These are phyloP conservation scores for Diachasmimorpha longicaudata DNA, from an alignment of 1,140 invertebrate genomes.

Conservation along the genomic window DNA sequence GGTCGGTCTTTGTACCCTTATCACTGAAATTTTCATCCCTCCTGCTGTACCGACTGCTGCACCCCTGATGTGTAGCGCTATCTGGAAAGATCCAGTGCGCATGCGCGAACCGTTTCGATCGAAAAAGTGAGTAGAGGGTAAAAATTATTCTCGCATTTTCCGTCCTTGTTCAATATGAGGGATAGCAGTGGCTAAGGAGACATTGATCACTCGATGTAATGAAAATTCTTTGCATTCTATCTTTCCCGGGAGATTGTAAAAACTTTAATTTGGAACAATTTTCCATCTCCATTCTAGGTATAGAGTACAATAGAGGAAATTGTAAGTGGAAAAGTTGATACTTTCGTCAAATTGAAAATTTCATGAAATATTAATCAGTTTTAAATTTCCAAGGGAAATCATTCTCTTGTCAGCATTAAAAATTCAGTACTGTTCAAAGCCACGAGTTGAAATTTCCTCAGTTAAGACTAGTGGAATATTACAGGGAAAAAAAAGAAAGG, in stretches of 20 bases:
- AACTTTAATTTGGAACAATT: no score
- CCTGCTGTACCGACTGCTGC: constrained; percentile 41
- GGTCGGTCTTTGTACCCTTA: not conserved
- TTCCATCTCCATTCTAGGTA: no score
- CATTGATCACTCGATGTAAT: not conserved
- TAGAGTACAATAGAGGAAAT: no score
- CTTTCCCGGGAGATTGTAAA: not conserved
- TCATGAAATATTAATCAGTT: no score
- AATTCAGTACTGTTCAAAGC: no score
- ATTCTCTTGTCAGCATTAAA: no score
- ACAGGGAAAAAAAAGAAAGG: no score
- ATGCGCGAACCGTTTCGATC: constrained; percentile 54
- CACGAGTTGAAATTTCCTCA: no score
- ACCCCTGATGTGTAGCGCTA: constrained; percentile 34
- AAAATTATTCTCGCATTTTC: not conserved
- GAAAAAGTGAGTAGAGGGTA: constrained; percentile 19
- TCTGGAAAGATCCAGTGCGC: constrained; percentile 42
- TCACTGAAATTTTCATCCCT: constrained; percentile 18
- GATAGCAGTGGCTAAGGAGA: not conserved
- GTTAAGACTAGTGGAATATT: no score
- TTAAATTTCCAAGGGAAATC: no score
- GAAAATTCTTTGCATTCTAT: not conserved
- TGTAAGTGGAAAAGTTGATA: no score
- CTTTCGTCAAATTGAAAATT: no score
- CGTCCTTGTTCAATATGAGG: not conserved